Evolutionary conservation across 2,797 vertebrate species (phyloP), one percentile per base, ranked within the genome.

Genomic region (Brotula barbata): DNA sequence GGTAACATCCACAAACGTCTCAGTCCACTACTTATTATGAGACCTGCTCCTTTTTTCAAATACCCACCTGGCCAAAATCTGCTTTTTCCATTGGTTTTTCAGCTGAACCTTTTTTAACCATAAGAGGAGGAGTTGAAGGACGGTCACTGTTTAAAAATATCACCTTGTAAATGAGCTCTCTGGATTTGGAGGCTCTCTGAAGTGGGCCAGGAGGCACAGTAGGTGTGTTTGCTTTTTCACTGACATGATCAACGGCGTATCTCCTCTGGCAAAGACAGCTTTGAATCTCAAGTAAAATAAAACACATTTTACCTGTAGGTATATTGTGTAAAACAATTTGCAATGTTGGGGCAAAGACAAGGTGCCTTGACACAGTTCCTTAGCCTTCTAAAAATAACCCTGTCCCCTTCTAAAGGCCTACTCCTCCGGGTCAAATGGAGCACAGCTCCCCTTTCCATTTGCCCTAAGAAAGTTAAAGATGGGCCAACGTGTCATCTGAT

Each of bases 391-490:
- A 94, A 96, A 94, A 95, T 98, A 98, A 81, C 85, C 57, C 64
- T 31, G 73, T 78, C 82, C 82, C 89, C 89, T 83, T 87, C 87
- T 85, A 85, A 82, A 90, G 89, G 80, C 81, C 73, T 71, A 49
- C 81, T 47, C 75, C 74, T 62, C 16, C 77, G 40, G 64, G 62
- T 78, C 83, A 76, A 80, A 71, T 83, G 84, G 82, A 62, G 23
- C 78, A 12, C 68, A 48, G 89, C 91, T 89, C 88, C 86, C 87
- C 90, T 93, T 88, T 91, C 90, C 86, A 44, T 90, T 93, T 97
- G 95, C 94, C 96, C 96, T 96, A 97, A 99, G 96, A 98, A 97
- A 98, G 97, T 88, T 95, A 94, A 94, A 94, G 92, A 94, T 92
- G 92, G 90, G 90, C 72, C 87, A 79, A 44, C 68, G 77, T 87